These are phyloP conservation scores for Zaprionus inermis DNA, from an alignment of 1,140 invertebrate genomes.

Conservation along the genomic window DNA sequence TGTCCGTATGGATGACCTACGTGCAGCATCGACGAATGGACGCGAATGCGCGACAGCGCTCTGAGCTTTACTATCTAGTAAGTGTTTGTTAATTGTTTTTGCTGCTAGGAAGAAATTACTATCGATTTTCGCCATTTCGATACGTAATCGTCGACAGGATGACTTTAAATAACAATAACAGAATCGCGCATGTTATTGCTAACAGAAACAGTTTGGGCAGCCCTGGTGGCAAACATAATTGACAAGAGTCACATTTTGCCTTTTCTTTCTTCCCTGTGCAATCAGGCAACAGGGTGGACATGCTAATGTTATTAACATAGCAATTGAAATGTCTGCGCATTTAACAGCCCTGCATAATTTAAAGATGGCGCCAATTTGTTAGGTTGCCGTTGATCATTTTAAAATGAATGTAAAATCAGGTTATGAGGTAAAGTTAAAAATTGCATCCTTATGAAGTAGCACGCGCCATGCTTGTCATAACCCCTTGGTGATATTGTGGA, in stretches of 20 bases:
- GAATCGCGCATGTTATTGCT: neutral
- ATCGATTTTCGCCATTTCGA: neutral
- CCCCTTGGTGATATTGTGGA: constrained; percentile 3
- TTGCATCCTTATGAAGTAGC: neutral
- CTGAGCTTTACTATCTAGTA: constrained; percentile 76
- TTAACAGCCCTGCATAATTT: neutral
- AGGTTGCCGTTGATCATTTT: neutral
- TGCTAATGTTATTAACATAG: neutral
- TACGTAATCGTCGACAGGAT: neutral
- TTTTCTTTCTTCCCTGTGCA: neutral
- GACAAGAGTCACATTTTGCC: too few species aligned
- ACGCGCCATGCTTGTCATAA: neutral
- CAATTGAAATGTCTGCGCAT: neutral
- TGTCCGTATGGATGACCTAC: constrained; percentile 85
- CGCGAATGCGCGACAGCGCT: constrained; percentile 68
- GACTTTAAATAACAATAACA: neutral
- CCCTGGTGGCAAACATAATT: neutral
- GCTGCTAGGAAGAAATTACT: neutral
- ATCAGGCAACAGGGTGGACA: neutral
- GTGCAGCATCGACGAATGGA: constrained; percentile 81
- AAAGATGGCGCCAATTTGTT: neutral
- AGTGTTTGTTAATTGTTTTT: constrained; percentile 38
- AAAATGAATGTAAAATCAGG: neutral
- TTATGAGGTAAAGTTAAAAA: neutral
- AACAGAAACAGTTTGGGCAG: neutral